Evolutionary conservation across 64 coral and sea anemone genomes (phyloP).

Genomic region (Hydrozoanthus tunicans): DNA sequence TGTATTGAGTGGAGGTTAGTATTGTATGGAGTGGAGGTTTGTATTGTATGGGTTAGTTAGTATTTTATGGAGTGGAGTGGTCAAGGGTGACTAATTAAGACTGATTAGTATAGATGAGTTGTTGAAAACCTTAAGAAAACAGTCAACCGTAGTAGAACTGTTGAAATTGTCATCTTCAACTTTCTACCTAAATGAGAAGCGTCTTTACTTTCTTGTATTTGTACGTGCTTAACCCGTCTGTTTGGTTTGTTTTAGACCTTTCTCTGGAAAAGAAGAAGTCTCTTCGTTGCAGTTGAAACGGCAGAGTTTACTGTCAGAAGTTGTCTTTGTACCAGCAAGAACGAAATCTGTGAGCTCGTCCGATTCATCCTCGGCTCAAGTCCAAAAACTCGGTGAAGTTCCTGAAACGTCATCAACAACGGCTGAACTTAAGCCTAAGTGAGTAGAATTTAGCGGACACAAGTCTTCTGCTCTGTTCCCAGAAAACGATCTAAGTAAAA

Average conservation of each 20-base stretch:
- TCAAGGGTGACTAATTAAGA: too few relatives aligned
- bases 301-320: conserved; percentile 85
- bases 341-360: conserved; percentile 24
- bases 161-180: too few relatives aligned
- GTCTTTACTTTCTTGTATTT: too few relatives aligned
- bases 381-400: not conserved
- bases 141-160: too few relatives aligned
- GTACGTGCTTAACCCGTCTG: too few relatives aligned
- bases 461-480: not conserved
- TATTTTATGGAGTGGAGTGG: too few relatives aligned
- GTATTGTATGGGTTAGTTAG: too few relatives aligned
- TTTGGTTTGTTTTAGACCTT: conserved; percentile 41
- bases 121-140: too few relatives aligned
- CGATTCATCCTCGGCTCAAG: not conserved
- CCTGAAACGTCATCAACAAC: conserved; percentile 1
- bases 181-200: too few relatives aligned
- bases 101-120: too few relatives aligned
- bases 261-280: conserved; percentile 78
- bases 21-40: not conserved
- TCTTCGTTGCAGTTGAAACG: conserved; percentile 65
- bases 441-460: not conserved
- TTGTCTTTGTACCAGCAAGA: conserved; percentile 74
- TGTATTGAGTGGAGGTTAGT: conserved; percentile 84
- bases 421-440: not conserved
- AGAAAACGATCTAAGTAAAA: too few relatives aligned